These are phyloP conservation scores for Daphoenositta chrysoptera DNA, from an alignment of 2,113 vertebrate species.

Conservation along the genomic window DNA sequence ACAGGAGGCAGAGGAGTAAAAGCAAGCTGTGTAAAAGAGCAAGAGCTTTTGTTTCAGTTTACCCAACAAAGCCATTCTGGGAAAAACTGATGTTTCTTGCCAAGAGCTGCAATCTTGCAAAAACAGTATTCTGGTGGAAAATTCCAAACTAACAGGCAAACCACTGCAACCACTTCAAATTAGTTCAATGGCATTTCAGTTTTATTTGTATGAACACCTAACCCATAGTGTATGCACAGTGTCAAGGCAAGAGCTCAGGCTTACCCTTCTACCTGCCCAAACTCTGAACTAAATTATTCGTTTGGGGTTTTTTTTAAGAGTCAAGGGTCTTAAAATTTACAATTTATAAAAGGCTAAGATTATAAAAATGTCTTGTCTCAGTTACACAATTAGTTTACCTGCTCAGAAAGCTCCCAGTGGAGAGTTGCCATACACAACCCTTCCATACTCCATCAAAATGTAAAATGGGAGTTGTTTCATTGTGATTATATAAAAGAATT, in stretches of 20 bases:
- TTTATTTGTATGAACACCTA: not conserved
- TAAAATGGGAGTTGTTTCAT: not conserved
- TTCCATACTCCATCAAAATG: not conserved
- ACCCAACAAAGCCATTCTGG: slow-evolving; percentile 26
- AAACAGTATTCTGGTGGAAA: slow-evolving; percentile 47
- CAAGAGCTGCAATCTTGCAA: slow-evolving; percentile 41
- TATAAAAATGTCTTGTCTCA: not conserved
- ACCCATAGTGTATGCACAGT: fast-evolving
- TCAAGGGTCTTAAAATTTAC: not conserved
- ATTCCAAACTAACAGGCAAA: slow-evolving; percentile 34
- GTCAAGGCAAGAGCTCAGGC: not conserved
- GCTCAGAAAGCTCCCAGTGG: not conserved
- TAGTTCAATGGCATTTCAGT: not conserved
- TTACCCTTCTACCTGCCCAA: not conserved
- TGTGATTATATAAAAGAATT: not conserved
- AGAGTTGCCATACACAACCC: not conserved
- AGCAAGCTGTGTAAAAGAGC: not conserved
- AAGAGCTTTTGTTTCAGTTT: slow-evolving; percentile 48
- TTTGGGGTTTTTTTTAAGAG: fast-evolving
- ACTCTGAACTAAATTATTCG: not conserved
- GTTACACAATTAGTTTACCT: not conserved
- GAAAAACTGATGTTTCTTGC: slow-evolving; percentile 11
- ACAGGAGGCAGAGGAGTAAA: not conserved
- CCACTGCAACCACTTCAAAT: not conserved
- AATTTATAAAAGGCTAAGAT: not conserved